A percentile compares a stretch with the other conserved stretches of the same genome.
Conservation (phyloP, 2,888 invertebrate species). For the Caenorhabditis sp. region DNA sequence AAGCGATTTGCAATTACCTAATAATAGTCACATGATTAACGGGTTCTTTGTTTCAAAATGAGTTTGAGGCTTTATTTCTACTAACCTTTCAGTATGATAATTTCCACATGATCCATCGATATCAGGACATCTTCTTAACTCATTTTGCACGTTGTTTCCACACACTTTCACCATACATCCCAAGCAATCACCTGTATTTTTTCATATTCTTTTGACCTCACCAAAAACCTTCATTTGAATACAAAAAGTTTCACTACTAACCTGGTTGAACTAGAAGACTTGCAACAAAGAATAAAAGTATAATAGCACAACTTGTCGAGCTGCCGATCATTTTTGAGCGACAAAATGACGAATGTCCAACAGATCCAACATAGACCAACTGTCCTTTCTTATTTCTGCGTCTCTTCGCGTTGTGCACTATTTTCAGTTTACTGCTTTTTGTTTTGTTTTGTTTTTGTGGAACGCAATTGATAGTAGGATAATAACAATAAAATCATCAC, state of each 20-base stretch:
- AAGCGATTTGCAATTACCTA: no score
- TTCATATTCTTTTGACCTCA: background rate
- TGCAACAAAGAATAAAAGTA: background rate
- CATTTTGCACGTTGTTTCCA: slow-evolving; percentile 56
- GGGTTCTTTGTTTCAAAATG: background rate
- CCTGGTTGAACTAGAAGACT: background rate
- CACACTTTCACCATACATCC: slow-evolving; percentile 65
- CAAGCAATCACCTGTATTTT: slow-evolving; percentile 21
- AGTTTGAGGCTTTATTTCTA: background rate
- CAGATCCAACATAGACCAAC: background rate
- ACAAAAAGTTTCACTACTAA: background rate
- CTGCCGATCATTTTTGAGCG: background rate
- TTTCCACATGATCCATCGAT: slow-evolving; percentile 63
- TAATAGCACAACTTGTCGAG: background rate
- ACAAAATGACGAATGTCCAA: slow-evolving; percentile 1
- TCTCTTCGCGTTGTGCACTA: background rate
- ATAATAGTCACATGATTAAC: no score
- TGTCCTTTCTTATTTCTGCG: background rate
- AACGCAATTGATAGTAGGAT: background rate
- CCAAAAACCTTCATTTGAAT: no score
- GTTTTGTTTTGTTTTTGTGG: background rate
- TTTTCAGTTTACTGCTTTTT: background rate
- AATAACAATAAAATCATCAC: background rate
- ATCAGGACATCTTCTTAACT: slow-evolving; percentile 58
- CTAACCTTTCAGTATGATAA: slow-evolving; percentile 56